Conservation (phyloP, 2,888 invertebrate species). For the Idaea straminata region DNA sequence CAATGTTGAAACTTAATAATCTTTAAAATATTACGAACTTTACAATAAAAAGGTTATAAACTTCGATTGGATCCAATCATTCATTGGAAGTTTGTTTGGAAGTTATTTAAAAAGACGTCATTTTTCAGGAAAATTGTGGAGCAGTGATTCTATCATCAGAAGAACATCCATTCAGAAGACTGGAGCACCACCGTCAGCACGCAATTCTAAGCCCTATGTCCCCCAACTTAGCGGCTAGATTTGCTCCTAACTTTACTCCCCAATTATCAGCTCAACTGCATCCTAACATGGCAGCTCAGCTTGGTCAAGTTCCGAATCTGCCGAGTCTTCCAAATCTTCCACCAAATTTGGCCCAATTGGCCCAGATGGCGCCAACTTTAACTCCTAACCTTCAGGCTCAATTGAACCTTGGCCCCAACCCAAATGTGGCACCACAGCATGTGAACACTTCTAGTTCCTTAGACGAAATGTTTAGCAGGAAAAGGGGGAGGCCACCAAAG, state of each 20-base stretch:
- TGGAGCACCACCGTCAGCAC: constrained; percentile 94
- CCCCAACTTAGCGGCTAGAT: constrained; percentile 77
- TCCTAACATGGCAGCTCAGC: constrained; percentile 73
- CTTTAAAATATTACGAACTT: no score
- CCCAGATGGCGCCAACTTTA: constrained; percentile 72
- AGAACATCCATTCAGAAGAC: constrained; percentile 88
- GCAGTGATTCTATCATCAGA: constrained; percentile 86
- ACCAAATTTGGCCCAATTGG: constrained; percentile 69
- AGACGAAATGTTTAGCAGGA: constrained; percentile 95
- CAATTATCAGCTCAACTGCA: constrained; percentile 72
- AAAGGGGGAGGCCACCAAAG: constrained; percentile 97
- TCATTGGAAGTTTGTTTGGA: no score
- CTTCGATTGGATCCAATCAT: no score
- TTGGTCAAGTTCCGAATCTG: constrained; percentile 65
- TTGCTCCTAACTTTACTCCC: constrained; percentile 78
- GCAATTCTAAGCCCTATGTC: constrained; percentile 84
- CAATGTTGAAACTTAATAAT: no score
- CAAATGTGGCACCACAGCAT: constrained; percentile 62
- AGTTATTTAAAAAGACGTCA: background rate
- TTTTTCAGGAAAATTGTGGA: constrained; percentile 86
- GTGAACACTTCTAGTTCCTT: constrained; percentile 84
- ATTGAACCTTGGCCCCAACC: constrained; percentile 61
- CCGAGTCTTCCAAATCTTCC: constrained; percentile 61
- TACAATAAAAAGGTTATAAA: no score
- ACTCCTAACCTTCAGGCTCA: constrained; percentile 72